These are phyloP conservation scores for Amphimallon solstitiale DNA, from an alignment of 2,888 invertebrate genomes.

Conservation along the genomic window DNA sequence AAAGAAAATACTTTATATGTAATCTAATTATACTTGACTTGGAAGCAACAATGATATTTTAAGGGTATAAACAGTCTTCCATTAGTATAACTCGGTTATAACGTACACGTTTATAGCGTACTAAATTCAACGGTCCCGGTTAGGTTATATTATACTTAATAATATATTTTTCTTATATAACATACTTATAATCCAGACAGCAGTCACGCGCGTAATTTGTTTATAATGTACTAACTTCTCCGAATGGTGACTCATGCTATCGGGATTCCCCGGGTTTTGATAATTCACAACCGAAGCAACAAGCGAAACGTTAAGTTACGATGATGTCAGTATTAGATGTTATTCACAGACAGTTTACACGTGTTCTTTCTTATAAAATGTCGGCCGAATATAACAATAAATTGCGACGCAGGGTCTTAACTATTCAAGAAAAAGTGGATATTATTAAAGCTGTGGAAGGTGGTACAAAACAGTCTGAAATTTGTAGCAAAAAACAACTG, in stretches of 20 bases:
- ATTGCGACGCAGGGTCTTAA: neutral
- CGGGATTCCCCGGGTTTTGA: neutral
- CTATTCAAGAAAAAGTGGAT: constrained; percentile 2
- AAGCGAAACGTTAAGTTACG: constrained; percentile 5
- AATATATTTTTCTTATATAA: too few relatives aligned
- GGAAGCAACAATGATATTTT: too few relatives aligned
- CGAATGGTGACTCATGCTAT: neutral
- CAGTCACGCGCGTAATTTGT: constrained; percentile 5
- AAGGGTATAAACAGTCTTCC: too few relatives aligned
- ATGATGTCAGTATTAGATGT: constrained; percentile 6
- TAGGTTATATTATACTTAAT: too few relatives aligned
- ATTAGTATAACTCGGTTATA: too few relatives aligned
- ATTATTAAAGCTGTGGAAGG: constrained; percentile 1
- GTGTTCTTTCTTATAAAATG: neutral
- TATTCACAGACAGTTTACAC: constrained; percentile 2
- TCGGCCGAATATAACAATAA: neutral
- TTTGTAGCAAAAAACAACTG: neutral
- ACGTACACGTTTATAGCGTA: too few relatives aligned
- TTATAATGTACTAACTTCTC: constrained; percentile 3
- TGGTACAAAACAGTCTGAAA: constrained; percentile 2
- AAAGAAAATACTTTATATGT: too few relatives aligned
- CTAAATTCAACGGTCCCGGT: too few relatives aligned
- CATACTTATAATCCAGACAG: neutral
- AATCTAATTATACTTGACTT: too few relatives aligned
- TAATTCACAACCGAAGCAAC: neutral